Evolutionary conservation across 2,797 vertebrate genomes (phyloP), one percentile per base, ranked within the genome.

Genomic region (Lindbergichthys nudifrons): DNA sequence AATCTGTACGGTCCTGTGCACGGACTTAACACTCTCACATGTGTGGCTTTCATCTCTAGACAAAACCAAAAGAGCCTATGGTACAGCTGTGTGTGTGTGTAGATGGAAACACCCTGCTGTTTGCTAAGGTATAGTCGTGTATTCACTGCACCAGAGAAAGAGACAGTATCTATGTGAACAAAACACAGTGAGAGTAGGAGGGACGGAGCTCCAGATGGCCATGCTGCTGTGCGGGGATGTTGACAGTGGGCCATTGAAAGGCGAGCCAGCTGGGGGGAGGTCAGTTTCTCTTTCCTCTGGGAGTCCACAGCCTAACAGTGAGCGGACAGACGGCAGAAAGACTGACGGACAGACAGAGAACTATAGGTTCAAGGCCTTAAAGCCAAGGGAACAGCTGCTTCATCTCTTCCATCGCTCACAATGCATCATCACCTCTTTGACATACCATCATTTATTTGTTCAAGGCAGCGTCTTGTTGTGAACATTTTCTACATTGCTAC

Each of bases 21-120:
- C 39, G 11, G 71, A 72, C 75, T 78, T 71, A 77, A 77, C 68
- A 66, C 69, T 84, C 84, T 80, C 77, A 70, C 19, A 45, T 23
- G 43, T 23, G 48, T 42, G 48, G 46, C 80, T 87, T 90, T 89
- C 78, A 86, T 88, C 79, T 86, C 69, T 3, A 50, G 73, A 80
- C 78, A 74, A 81, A 89, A 83, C 87, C 76, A 86, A 88, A 86
- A 73, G 54, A 81, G 60, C 47, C 56, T 77, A 70, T 62, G 74
- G 90, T 77, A 59, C 70, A 75, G 80, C 88, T 85, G 82, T 89
- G 72, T 75, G 75, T 81, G 86, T 75, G 82, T 81, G 86, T 84
- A 75, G 70, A 36, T 82, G 60, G 65, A 82, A 85, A 84, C 72
- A 85, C 82, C 70, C 73, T 52, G 64, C 79, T 41, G 77, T 90